Evolutionary conservation across 2,113 vertebrate genomes (phyloP).

Genomic region (Ophiodon elongatus): DNA sequence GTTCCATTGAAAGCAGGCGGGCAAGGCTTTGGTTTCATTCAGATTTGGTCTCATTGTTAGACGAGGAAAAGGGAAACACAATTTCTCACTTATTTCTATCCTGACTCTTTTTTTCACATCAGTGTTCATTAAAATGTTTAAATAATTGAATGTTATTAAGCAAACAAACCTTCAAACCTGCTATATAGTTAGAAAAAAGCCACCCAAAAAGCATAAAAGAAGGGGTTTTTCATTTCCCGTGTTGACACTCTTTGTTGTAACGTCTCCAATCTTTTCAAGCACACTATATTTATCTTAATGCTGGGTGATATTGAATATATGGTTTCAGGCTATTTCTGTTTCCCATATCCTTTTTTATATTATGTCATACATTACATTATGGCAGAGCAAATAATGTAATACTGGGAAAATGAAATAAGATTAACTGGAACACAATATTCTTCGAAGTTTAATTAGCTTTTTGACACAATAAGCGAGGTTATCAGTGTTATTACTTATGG

Average conservation of each 20-base stretch:
- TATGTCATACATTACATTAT: constrained; percentile 20
- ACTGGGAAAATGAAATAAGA: constrained; percentile 11
- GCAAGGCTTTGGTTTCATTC: not conserved
- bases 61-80: not conserved
- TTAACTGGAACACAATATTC: constrained; percentile 29
- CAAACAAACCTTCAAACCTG: not conserved
- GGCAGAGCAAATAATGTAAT: constrained; percentile 39
- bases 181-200: not conserved
- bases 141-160: not conserved
- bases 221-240: not conserved
- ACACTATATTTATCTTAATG: not conserved
- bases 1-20: not conserved
- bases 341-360: constrained; percentile 9
- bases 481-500: constrained; percentile 23
- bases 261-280: not conserved
- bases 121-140: constrained; percentile 1
- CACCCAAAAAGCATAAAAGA: not conserved
- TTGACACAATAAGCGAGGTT: constrained; percentile 27
- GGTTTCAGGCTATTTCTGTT: constrained; percentile 25
- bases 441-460: constrained; percentile 54
- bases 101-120: constrained; percentile 1
- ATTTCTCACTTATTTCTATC: not conserved
- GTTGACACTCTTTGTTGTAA: not conserved
- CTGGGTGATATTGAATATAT: constrained; percentile 12
- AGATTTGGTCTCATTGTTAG: not conserved